phyloP scores from a whole-genome alignment of 2,113 vertebrate genomes.

The Tautogolabrus adspersus region DNA sequence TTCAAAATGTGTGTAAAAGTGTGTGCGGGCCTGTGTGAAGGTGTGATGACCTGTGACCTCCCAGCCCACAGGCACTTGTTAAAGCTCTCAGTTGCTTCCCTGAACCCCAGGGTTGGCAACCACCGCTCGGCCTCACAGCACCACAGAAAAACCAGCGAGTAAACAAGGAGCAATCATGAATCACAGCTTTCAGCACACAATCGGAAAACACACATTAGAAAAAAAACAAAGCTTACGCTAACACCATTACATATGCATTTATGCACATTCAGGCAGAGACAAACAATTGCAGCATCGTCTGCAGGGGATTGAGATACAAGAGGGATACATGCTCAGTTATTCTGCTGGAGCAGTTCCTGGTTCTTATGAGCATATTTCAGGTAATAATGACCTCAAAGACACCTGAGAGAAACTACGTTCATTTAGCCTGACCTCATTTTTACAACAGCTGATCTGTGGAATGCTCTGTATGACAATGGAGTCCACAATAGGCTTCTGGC shows the following conservation, averaged over 20 bases:
- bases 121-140: conserved; percentile 41
- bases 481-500: no score
- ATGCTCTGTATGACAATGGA: conserved; percentile 20
- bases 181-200: conserved; percentile 62
- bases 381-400: conserved; percentile 14
- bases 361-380: conserved; percentile 33
- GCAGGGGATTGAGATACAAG: conserved; percentile 48
- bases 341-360: conserved; percentile 32
- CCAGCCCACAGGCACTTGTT: conserved; percentile 67
- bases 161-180: conserved; percentile 78
- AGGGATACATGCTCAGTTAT: conserved; percentile 23
- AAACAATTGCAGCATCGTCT: conserved; percentile 59
- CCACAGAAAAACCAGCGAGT: conserved; percentile 65
- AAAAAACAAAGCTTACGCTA: conserved; percentile 44
- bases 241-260: conserved; percentile 71
- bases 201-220: conserved; percentile 54
- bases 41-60: conserved; percentile 72
- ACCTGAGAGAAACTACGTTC: conserved; percentile 14
- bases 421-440: conserved; percentile 30
- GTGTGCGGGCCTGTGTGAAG: conserved; percentile 35
- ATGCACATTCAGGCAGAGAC: conserved; percentile 65
- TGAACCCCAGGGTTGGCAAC: conserved; percentile 28
- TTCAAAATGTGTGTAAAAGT: conserved; percentile 26
- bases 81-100: conserved; percentile 61
- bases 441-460: conserved; percentile 5